Percentiles rank a stretch among this genome's conserved stretches.
Conservation (phyloP, 2,113 vertebrate species). For the Verasper variegatus region DNA sequence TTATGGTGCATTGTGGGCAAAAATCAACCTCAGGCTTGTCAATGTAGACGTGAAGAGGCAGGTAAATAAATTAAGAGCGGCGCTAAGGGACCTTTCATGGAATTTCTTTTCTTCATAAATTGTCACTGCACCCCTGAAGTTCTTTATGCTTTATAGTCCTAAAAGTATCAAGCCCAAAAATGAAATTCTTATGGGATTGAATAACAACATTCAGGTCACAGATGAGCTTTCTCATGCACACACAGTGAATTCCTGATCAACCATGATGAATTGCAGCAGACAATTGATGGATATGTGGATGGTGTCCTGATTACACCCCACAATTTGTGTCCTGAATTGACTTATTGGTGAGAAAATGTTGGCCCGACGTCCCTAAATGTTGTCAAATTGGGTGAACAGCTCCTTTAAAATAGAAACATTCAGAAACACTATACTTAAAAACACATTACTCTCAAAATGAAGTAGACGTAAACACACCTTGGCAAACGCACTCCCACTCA, state of each 20-base stretch:
- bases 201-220: background rate
- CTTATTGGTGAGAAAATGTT: background rate
- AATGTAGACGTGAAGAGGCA: constrained; percentile 15
- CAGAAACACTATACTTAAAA: constrained; percentile 7
- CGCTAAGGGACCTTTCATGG: background rate
- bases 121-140: background rate
- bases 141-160: background rate
- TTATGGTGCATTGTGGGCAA: constrained; percentile 9
- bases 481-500: background rate
- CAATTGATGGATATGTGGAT: background rate
- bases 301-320: background rate
- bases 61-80: constrained; percentile 41
- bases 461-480: background rate
- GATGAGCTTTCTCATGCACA: background rate
- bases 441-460: background rate
- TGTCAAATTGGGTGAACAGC: background rate
- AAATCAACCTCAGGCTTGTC: constrained; percentile 25
- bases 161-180: background rate
- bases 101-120: background rate
- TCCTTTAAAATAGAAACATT: background rate
- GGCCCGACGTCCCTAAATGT: background rate
- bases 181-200: background rate
- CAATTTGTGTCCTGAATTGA: background rate
- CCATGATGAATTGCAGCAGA: constrained; percentile 4
- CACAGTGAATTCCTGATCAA: constrained; percentile 1